Percentiles rank a stretch among this genome's conserved stretches.
Evolutionary conservation across 2,113 vertebrate genomes (phyloP).

Genomic region (Nothocercus nigrocapillus): DNA sequence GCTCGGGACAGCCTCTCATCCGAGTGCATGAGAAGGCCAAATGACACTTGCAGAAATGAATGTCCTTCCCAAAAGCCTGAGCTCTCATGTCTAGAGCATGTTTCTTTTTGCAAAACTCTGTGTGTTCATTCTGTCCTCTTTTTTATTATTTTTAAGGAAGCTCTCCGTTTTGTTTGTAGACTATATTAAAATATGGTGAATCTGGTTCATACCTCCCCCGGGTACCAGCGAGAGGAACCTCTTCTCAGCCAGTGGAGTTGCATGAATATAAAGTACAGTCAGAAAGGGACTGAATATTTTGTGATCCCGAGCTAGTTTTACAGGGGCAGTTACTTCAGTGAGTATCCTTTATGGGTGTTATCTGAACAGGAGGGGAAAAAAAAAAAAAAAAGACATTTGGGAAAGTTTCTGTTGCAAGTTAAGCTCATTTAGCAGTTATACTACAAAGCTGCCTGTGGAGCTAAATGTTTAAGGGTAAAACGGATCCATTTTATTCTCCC

Average conservation of each 20-base stretch:
- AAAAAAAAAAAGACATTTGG: background rate
- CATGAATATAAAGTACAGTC: background rate
- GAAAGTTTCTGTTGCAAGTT: background rate
- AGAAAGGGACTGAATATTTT: constrained; percentile 27
- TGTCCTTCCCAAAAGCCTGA: background rate
- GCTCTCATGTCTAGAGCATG: background rate
- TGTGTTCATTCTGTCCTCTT: background rate
- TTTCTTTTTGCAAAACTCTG: background rate
- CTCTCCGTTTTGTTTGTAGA: background rate
- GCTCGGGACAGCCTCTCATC: background rate
- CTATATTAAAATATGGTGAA: background rate
- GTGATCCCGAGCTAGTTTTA: constrained; percentile 2
- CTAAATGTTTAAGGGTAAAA: background rate
- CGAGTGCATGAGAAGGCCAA: background rate
- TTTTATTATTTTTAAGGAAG: background rate
- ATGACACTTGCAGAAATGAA: background rate
- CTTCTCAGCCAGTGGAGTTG: background rate
- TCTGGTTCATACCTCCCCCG: background rate
- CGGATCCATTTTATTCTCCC: background rate
- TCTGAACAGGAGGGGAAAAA: background rate
- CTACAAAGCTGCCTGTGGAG: background rate
- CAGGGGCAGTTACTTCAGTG: background rate
- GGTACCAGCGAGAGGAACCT: background rate
- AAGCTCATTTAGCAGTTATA: background rate
- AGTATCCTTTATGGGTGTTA: background rate